Evolutionary conservation across 2,888 invertebrate species (phyloP).

Genomic region (Callimorpha dominula): DNA sequence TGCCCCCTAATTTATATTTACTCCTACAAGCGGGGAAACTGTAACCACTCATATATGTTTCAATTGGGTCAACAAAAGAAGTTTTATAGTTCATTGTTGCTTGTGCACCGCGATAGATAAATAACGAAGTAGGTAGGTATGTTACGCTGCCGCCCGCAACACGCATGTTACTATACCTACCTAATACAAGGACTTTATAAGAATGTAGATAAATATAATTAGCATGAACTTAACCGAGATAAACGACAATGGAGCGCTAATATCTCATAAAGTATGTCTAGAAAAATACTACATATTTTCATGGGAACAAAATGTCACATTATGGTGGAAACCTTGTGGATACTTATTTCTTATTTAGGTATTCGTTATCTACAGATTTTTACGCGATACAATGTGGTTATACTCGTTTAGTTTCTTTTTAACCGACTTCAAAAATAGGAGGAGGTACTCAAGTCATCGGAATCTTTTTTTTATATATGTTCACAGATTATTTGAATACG

Average conservation of each 20-base stretch:
- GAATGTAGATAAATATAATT: slow-evolving; percentile 44
- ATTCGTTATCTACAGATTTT: background rate
- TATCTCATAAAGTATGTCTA: slow-evolving; percentile 42
- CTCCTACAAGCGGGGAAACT: background rate
- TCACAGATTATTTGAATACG: too few species aligned
- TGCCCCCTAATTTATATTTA: too few species aligned
- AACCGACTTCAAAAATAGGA: too few species aligned
- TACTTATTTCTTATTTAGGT: slow-evolving; percentile 16
- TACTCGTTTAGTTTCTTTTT: background rate
- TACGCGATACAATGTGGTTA: background rate
- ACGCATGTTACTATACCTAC: slow-evolving; percentile 18
- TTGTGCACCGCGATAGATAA: background rate
- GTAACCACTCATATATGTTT: background rate
- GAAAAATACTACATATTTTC: slow-evolving; percentile 53
- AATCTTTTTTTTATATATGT: too few species aligned
- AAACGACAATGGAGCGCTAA: slow-evolving; percentile 49
- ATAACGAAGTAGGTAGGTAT: background rate
- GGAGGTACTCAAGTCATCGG: too few species aligned
- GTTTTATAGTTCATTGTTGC: background rate
- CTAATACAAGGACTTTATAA: slow-evolving; percentile 36
- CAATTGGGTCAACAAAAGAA: background rate
- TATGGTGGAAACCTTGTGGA: slow-evolving; percentile 32
- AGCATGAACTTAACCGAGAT: slow-evolving; percentile 19
- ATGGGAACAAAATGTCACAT: slow-evolving; percentile 53
- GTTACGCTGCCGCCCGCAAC: background rate